phyloP scores from a whole-genome alignment of 2,113 vertebrate genomes.

The Notothenia rossii region DNA sequence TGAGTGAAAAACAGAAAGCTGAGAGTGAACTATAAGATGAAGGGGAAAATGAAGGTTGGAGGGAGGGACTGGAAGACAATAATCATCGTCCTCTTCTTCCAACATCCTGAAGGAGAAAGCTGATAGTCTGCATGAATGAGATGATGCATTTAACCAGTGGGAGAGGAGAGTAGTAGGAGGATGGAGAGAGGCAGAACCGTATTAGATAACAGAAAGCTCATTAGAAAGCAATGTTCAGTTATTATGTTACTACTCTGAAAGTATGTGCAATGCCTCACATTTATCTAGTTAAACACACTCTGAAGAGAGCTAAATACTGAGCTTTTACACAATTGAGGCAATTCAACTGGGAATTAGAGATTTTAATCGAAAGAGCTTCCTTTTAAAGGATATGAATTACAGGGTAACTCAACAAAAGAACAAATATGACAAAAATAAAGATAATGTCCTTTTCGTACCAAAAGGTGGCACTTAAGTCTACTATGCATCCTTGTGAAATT shows the following conservation, averaged over 20 bases:
- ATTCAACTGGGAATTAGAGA: not conserved
- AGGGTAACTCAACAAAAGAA: not conserved
- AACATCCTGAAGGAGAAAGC: slow-evolving; percentile 58
- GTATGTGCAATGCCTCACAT: not conserved
- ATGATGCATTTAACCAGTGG: slow-evolving; percentile 38
- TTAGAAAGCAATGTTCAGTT: slow-evolving; percentile 25
- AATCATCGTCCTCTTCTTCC: slow-evolving; percentile 35
- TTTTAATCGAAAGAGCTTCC: not conserved
- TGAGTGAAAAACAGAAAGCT: not conserved
- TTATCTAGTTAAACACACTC: slow-evolving; percentile 3
- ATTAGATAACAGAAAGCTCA: slow-evolving; percentile 41
- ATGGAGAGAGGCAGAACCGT: slow-evolving; percentile 11
- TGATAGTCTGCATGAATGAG: slow-evolving; percentile 38
- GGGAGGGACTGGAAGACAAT: slow-evolving; percentile 17
- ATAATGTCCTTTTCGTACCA: no score
- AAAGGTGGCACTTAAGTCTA: no score
- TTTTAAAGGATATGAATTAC: not conserved
- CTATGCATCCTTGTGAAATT: no score
- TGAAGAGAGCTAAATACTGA: not conserved
- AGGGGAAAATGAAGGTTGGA: slow-evolving; percentile 29
- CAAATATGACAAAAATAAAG: not conserved
- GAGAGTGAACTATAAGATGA: slow-evolving; percentile 6
- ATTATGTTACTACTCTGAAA: slow-evolving; percentile 12
- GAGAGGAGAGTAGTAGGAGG: slow-evolving; percentile 30
- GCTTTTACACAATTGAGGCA: not conserved